Evolutionary conservation across 2,888 invertebrate species (phyloP).

Genomic region (Sinelater perroti): DNA sequence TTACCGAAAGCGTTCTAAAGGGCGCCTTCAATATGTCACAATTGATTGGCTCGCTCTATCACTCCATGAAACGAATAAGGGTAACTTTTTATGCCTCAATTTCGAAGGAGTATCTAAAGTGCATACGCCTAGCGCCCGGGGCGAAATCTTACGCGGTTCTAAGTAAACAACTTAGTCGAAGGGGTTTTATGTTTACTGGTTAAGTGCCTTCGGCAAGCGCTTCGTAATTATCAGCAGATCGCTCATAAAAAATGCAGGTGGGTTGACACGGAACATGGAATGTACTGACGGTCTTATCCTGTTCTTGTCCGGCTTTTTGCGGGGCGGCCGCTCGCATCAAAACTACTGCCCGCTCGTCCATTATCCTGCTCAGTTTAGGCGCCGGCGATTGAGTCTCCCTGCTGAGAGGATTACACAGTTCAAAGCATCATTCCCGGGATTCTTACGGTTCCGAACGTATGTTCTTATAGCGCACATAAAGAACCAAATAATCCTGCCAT

Average conservation of each 20-base stretch:
- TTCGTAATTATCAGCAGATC: too few species aligned
- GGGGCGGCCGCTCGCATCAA: too few species aligned
- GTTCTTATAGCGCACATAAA: conserved; percentile 5
- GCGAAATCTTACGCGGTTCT: conserved; percentile 2
- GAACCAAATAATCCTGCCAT: conserved; percentile 13
- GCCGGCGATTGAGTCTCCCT: conserved; percentile 17
- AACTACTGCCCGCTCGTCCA: too few species aligned
- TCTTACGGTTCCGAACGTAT: conserved; percentile 11
- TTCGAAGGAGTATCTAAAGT: conserved; percentile 13
- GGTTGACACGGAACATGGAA: too few species aligned
- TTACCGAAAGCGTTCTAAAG: conserved; percentile 41
- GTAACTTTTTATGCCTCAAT: conserved; percentile 38
- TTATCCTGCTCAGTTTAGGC: too few species aligned
- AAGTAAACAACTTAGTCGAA: conserved; percentile 3
- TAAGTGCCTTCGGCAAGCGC: too few species aligned
- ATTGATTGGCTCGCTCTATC: conserved; percentile 46
- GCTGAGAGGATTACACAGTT: conserved; percentile 21
- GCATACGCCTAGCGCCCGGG: conserved; percentile 13
- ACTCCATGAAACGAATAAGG: conserved; percentile 40
- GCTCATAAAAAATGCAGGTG: too few species aligned
- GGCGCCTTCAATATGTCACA: conserved; percentile 46
- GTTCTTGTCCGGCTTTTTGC: too few species aligned
- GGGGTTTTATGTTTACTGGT: neutral
- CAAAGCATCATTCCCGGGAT: conserved; percentile 16
- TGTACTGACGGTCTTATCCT: too few species aligned